phyloP scores from a whole-genome alignment of 2,113 vertebrate genomes.

The Bos javanicus region DNA sequence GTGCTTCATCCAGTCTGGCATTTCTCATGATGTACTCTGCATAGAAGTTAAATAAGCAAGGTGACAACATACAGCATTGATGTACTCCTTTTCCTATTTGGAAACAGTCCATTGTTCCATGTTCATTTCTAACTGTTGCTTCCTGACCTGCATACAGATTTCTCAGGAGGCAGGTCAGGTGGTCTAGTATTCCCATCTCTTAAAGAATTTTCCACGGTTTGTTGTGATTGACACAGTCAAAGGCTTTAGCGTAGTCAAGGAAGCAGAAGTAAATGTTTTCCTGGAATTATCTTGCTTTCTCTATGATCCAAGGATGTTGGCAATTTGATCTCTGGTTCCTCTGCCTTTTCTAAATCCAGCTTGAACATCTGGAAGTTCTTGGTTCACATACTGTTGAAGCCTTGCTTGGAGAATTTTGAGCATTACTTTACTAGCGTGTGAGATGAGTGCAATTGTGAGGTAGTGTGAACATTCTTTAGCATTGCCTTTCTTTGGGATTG shows the following conservation, averaged over 20 bases:
- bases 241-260: background rate
- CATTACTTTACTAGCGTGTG: background rate
- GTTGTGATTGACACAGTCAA: background rate
- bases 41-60: background rate
- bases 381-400: background rate
- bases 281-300: background rate
- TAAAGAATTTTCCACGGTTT: background rate
- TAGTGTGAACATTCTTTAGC: background rate
- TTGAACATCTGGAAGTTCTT: background rate
- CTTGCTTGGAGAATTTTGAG: background rate
- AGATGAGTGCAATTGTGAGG: background rate
- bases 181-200: background rate
- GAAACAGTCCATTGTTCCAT: background rate
- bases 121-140: background rate
- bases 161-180: background rate
- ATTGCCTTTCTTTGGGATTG: background rate
- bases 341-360: background rate
- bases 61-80: background rate
- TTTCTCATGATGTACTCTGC: background rate
- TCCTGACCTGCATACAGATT: background rate
- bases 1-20: background rate
- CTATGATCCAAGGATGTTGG: background rate
- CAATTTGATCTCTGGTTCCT: background rate
- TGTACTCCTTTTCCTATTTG: background rate
- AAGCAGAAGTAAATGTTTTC: background rate